Evolutionary conservation across 2,888 invertebrate genomes (phyloP), one percentile per base, ranked within the genome.

Genomic region (Ischnus inquisitorius): DNA sequence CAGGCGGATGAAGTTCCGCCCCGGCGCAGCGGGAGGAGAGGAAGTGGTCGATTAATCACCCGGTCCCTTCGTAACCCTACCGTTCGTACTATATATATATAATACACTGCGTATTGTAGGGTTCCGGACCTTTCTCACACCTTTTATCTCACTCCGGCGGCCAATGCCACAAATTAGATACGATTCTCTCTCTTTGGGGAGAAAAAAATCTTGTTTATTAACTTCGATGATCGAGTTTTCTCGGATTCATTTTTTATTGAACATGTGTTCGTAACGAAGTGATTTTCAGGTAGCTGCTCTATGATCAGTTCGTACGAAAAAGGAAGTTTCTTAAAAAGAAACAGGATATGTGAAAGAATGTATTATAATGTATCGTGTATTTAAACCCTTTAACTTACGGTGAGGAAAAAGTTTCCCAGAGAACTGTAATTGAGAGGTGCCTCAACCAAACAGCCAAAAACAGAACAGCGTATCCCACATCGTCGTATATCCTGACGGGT

Each of bases 1-100:
- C 51, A 75, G 60, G 51, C 74, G 82, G 74, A 75, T 79, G 62
- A 57, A 79, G 74, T 75, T 79, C 69, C 79, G 74, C 78, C 79
- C 64, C 48, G 79, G 25, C 68, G 54, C 74, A 34, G 74, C 69
- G 68, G 60, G 74, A 74, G 67, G 34, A 79, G 79, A 79, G 82
- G 82, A 82, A 82, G 78, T 75, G 28, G 78, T 79, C 82, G 82
- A 79, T 83, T 75, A 79, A 83, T 83, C 74, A 79, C 62, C n/a
- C n/a, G 72, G 68, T 79, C 69, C 68, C 74, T 82, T 74, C 74
- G 82, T 34, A 34, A 69, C 68, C 72, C 72, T 74, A 54, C 41
- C 3, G 28, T 12, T 43, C 14, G 19, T 51, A 62, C 25, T 19
- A 62, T 22, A 64, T 16, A 14, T 34, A 46, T 39, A 28, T 16